These are phyloP conservation scores for Hycleus phaleratus DNA, from an alignment of 1,140 invertebrate species.

Conservation along the genomic window DNA sequence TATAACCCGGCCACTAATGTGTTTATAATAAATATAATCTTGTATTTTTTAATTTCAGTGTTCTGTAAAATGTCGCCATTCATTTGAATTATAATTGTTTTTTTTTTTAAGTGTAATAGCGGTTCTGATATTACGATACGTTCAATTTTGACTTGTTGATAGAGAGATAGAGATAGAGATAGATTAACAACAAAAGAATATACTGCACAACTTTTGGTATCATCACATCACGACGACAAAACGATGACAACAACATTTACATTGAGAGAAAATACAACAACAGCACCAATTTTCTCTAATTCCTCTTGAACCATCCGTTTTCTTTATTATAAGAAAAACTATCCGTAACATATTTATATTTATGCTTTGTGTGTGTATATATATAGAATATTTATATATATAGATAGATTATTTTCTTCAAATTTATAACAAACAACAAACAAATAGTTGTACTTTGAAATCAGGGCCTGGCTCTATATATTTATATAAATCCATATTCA, in stretches of 20 bases:
- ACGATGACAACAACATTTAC: no score
- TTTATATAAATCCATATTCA: neutral
- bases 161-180: no score
- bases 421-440: slow-evolving; percentile 36
- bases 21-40: slow-evolving; percentile 25
- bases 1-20: neutral
- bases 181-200: slow-evolving; percentile 18
- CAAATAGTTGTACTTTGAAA: slow-evolving; percentile 41
- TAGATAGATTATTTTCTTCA: neutral
- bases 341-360: slow-evolving; percentile 2
- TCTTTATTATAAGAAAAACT: neutral
- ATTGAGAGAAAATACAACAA: no score
- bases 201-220: slow-evolving; percentile 29
- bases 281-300: no score
- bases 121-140: slow-evolving; percentile 34
- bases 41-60: neutral
- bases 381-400: slow-evolving; percentile 1
- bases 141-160: slow-evolving; percentile 20
- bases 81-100: neutral
- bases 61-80: no score
- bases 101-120: slow-evolving; percentile 24
- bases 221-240: no score
- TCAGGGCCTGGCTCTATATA: slow-evolving; percentile 38
- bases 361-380: slow-evolving; percentile 13
- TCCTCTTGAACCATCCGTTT: neutral